A percentile compares a stretch with the other conserved stretches of the same genome.
These are phyloP conservation scores for Heliangelus exortis DNA, from an alignment of 2,797 vertebrate genomes.

Conservation along the genomic window DNA sequence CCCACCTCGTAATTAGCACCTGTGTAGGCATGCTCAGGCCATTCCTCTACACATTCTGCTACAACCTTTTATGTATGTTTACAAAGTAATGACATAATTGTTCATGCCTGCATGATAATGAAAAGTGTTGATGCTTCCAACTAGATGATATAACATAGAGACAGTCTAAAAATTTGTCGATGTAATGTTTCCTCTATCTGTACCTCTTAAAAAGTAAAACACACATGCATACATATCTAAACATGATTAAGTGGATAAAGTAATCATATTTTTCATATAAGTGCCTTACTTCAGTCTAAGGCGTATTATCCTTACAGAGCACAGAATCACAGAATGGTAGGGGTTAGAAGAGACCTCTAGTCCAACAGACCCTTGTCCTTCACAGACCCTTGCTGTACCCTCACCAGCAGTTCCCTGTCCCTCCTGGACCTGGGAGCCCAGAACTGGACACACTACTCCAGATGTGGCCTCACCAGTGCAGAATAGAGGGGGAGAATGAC, in stretches of 20 bases:
- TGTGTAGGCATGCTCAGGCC: too few relatives aligned
- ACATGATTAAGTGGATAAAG: constrained; percentile 31
- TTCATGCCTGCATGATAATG: constrained; percentile 62
- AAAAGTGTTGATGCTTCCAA: constrained; percentile 59
- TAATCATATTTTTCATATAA: constrained; percentile 36
- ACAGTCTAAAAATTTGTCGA: constrained; percentile 63
- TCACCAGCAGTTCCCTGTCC: too few relatives aligned
- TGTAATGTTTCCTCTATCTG: constrained; percentile 10
- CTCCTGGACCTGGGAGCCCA: too few relatives aligned
- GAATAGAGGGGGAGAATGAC: too few relatives aligned
- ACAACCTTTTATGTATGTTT: constrained; percentile 52
- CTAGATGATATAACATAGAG: constrained; percentile 62
- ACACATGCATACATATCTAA: neutral
- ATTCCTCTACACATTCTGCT: too few relatives aligned
- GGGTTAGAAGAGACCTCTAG: too few relatives aligned
- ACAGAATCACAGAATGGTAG: neutral
- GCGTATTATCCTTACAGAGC: constrained; percentile 49
- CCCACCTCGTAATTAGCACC: too few relatives aligned
- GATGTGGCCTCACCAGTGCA: too few relatives aligned
- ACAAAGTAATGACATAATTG: constrained; percentile 53
- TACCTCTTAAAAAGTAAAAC: constrained; percentile 37
- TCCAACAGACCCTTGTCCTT: too few relatives aligned
- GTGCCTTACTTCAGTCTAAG: constrained; percentile 38
- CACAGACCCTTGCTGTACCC: too few relatives aligned
- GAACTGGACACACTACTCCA: too few relatives aligned